Evolutionary conservation across 1,140 invertebrate genomes (phyloP), one percentile per base, ranked within the genome.

Genomic region (Anastrepha ludens): DNA sequence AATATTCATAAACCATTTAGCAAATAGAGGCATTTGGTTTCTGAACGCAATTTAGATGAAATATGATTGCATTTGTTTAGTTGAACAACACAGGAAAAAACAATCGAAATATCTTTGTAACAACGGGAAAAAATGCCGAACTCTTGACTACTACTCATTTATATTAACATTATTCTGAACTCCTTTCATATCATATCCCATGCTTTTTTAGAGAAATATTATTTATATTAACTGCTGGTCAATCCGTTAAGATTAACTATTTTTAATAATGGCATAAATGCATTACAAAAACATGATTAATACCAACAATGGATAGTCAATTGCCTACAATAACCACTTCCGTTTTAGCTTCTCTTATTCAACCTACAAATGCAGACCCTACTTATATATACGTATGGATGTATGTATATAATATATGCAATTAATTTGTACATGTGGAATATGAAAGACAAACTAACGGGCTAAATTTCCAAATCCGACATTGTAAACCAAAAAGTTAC

Each of bases 111-210:
- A 39, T 15, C 3, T 44, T 47, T 74, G 15, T 7, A 47, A 47
- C 67, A 41, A 74, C 41, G 41, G 41, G 67, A 44, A 39, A 39
- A 3, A 44, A 74, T 41, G 15, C 13, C 13, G 67, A 74, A 74
- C 15, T 74, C 13, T 74, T 44, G 67, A 74, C 44, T 74, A 74
- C 39, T 41, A 47, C 39, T 74, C 67, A 74, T 74, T 74, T 74
- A 47, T 74, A 74, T 74, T 74, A 13, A 4, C 41, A 74, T 74
- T 74, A 74, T 74, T 74, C 11, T 1, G 1, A 17, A 17, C 50
- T 47, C 39, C 44, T 74, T 47, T 74, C 67, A 17, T 15, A 74
- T 74, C 39, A 74, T 74, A 17, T 74, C 15, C 39, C 39, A 47
- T 6, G 13, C 39, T 74, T 41, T 74, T 74, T 44, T 39, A 17